These are phyloP conservation scores for Coryphaenoides rupestris DNA, from an alignment of 2,113 vertebrate species.

Conservation along the genomic window DNA sequence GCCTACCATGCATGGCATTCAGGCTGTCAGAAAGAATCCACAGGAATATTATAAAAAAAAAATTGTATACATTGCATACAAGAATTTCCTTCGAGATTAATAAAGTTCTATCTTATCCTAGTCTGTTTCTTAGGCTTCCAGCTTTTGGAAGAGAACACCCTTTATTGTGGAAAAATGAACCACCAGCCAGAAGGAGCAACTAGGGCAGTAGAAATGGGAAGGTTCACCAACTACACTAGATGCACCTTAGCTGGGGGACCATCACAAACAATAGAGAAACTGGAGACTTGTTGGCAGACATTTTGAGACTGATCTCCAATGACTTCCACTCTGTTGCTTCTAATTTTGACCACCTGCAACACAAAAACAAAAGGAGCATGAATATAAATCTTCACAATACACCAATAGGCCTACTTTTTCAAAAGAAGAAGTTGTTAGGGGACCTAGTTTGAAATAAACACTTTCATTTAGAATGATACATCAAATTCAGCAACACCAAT, in stretches of 20 bases:
- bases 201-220: constrained; percentile 95
- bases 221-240: constrained; percentile 99
- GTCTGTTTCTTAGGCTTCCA: too few species aligned
- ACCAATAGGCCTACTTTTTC: neutral
- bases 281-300: neutral
- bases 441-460: too few species aligned
- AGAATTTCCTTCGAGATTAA: too few species aligned
- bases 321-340: neutral
- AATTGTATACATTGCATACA: too few species aligned
- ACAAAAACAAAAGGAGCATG: constrained; percentile 4
- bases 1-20: neutral
- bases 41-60: too few species aligned
- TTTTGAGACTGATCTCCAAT: neutral
- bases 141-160: too few species aligned
- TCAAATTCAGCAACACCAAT: too few species aligned
- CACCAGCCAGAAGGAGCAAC: constrained; percentile 98
- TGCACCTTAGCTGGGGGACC: constrained; percentile 97
- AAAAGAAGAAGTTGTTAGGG: too few species aligned
- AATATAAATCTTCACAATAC: constrained; percentile 1
- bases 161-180: constrained; percentile 43
- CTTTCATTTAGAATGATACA: too few species aligned
- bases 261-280: neutral
- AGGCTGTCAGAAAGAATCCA: too few species aligned
- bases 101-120: too few species aligned
- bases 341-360: constrained; percentile 40